phyloP scores from a whole-genome alignment of 2,888 invertebrate genomes.

The Euproctis similis region DNA sequence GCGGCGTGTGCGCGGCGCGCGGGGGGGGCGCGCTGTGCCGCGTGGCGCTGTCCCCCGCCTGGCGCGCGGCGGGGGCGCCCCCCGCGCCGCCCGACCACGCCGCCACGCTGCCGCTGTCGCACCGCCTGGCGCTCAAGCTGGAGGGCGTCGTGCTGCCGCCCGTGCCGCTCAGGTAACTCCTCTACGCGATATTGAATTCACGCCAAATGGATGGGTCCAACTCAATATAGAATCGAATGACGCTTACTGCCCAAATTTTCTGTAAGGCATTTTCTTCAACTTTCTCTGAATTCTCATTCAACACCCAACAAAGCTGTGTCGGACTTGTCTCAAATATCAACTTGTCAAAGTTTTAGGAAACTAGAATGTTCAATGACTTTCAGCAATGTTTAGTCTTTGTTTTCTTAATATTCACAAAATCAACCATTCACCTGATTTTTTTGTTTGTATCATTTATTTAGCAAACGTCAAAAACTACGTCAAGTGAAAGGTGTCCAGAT shows the following conservation, averaged over 20 bases:
- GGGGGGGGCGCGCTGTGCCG: conserved; percentile 77
- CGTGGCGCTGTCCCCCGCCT: conserved; percentile 59
- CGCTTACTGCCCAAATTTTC: too few relatives aligned
- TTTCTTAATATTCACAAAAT: too few relatives aligned
- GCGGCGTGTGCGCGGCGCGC: conserved; percentile 87
- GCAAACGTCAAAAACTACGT: conserved; percentile 44
- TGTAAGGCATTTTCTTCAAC: too few relatives aligned
- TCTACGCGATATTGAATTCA: too few relatives aligned
- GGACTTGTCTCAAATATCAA: too few relatives aligned
- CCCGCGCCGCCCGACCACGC: conserved; percentile 84
- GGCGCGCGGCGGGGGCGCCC: conserved; percentile 29
- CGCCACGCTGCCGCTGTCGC: conserved; percentile 87
- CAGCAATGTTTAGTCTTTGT: too few relatives aligned
- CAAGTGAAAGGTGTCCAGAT: conserved; percentile 65
- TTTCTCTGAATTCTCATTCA: too few relatives aligned
- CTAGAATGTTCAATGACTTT: too few relatives aligned
- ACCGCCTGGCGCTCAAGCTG: conserved; percentile 92
- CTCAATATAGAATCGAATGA: too few relatives aligned
- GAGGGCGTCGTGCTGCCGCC: conserved; percentile 89
- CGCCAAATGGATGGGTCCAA: too few relatives aligned
- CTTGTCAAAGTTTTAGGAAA: too few relatives aligned
- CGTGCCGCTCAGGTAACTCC: conserved; percentile 80
- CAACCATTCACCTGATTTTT: not conserved
- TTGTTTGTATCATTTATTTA: conserved; percentile 12
- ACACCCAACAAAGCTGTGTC: too few relatives aligned